Conservation (phyloP, 2,888 invertebrate species). For the Arge pagana region DNA sequence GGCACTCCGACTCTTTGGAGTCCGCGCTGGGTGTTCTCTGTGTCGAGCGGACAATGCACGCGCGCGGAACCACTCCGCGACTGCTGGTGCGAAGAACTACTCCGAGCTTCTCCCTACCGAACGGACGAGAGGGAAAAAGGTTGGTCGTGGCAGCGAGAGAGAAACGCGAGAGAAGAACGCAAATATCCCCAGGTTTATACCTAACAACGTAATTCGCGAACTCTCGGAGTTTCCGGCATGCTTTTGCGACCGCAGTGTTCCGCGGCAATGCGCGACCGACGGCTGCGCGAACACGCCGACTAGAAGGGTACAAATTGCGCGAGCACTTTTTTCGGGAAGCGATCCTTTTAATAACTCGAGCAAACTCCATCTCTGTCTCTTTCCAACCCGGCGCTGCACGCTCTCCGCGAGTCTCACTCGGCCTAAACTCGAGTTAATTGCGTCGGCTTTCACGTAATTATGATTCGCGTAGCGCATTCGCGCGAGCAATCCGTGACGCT, state of each 20-base stretch:
- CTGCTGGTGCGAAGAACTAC: constrained; percentile 14
- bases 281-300: neutral
- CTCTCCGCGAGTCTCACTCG: neutral
- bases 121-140: neutral
- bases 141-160: neutral
- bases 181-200: constrained; percentile 20
- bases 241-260: constrained; percentile 5
- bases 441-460: constrained; percentile 1
- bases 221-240: constrained; percentile 6
- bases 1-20: neutral
- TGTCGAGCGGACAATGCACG: constrained; percentile 7
- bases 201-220: constrained; percentile 18
- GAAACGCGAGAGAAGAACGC: no score
- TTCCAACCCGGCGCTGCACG: neutral
- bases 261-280: neutral
- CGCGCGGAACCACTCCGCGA: constrained; percentile 9
- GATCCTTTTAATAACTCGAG: constrained; percentile 12
- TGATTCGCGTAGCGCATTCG: constrained; percentile 2
- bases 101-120: no score
- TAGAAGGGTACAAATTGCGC: no score
- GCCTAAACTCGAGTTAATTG: constrained; percentile 11
- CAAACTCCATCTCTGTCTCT: neutral
- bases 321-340: no score
- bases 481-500: no score
- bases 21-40: neutral